These are phyloP conservation scores for Calliphora vomitoria DNA, from an alignment of 2,888 invertebrate genomes.

Conservation along the genomic window DNA sequence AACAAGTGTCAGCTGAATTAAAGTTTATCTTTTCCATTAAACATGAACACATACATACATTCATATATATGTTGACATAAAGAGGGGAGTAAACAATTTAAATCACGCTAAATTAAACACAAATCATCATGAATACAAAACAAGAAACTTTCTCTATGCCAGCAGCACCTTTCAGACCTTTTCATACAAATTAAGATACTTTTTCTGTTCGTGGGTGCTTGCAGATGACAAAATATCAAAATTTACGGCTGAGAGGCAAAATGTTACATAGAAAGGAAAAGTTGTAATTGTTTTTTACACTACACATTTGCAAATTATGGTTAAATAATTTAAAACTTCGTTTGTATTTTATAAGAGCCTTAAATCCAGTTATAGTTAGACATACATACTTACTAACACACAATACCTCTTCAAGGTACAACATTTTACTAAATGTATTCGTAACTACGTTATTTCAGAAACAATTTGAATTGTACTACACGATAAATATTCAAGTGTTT, in stretches of 20 bases:
- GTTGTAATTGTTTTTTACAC: neutral
- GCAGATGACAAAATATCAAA: conserved; percentile 19
- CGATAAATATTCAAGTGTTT: neutral
- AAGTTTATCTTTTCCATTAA: conserved; percentile 50
- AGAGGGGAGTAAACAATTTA: conserved; percentile 52
- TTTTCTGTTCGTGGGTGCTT: neutral
- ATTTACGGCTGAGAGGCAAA: conserved; percentile 6
- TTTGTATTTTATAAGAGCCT: neutral
- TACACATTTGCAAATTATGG: neutral
- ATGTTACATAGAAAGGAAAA: neutral
- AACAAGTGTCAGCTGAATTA: conserved; percentile 73
- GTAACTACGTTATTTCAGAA: neutral
- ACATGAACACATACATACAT: neutral
- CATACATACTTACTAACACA: neutral
- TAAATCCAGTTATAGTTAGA: neutral
- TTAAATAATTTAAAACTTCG: neutral
- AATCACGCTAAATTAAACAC: conserved; percentile 82
- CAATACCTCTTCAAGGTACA: neutral
- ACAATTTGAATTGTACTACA: neutral
- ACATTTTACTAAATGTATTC: neutral
- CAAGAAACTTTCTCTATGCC: conserved; percentile 79
- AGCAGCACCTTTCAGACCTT: neutral
- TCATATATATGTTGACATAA: conserved; percentile 11
- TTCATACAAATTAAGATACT: neutral
- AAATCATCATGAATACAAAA: conserved; percentile 77